A percentile compares a stretch with the other conserved stretches of the same genome.
Evolutionary conservation across 2,797 vertebrate genomes (phyloP).

Genomic region (Rhinella marina): DNA sequence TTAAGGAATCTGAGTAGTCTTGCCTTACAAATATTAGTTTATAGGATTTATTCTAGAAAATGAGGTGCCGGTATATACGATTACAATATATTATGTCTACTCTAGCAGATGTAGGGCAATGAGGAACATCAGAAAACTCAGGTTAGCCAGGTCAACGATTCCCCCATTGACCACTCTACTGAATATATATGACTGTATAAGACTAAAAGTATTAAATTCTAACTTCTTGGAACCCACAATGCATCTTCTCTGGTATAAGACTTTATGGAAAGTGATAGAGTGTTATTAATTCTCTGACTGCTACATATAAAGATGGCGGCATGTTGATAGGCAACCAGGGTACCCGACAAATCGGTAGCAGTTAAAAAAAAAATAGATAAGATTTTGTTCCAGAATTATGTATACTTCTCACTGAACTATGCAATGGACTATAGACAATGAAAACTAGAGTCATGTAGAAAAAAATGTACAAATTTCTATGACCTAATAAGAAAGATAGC

Average conservation of each 20-base stretch:
- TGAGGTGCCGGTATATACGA: slow-evolving; percentile 19
- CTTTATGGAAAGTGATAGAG: background rate
- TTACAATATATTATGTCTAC: background rate
- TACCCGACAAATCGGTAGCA: background rate
- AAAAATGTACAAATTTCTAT: slow-evolving; percentile 34
- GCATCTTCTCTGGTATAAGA: background rate
- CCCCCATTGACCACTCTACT: background rate
- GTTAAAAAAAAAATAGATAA: background rate
- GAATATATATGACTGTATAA: background rate
- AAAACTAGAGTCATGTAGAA: background rate
- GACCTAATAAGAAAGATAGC: slow-evolving; percentile 48
- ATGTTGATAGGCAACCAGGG: background rate
- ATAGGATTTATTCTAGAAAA: slow-evolving; percentile 14
- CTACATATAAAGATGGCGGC: background rate
- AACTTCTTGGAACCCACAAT: slow-evolving; percentile 2
- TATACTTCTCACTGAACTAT: background rate
- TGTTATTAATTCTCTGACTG: background rate
- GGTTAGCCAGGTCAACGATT: background rate
- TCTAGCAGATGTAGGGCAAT: background rate
- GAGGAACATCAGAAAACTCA: background rate
- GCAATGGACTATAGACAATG: slow-evolving; percentile 12
- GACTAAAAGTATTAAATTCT: background rate
- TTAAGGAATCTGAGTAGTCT: background rate
- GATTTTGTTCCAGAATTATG: background rate
- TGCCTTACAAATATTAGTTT: slow-evolving; percentile 21